phyloP scores from a whole-genome alignment of 2,888 invertebrate species.

The Oligia fasciuncula region DNA sequence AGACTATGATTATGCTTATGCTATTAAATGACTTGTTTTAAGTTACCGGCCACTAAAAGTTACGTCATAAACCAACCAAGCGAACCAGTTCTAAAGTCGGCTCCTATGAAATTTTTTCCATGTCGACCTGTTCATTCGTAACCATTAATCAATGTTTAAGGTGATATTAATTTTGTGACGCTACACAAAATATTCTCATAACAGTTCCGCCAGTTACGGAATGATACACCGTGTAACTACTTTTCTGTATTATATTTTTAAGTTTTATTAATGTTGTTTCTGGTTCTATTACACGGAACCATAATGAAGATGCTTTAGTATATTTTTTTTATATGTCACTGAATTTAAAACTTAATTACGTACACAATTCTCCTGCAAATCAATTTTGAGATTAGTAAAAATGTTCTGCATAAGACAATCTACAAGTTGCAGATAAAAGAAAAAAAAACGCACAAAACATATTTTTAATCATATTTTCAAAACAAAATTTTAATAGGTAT shows the following conservation, averaged over 20 bases:
- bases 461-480: not conserved
- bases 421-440: not conserved
- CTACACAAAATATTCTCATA: slow-evolving; percentile 45
- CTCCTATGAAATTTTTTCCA: slow-evolving; percentile 47
- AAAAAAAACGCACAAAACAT: not conserved
- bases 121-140: slow-evolving; percentile 38
- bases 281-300: not conserved
- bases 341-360: not conserved
- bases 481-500: not conserved
- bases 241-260: slow-evolving; percentile 38
- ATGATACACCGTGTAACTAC: slow-evolving; percentile 39
- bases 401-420: not conserved
- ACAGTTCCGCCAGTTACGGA: slow-evolving; percentile 35
- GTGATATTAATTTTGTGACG: slow-evolving; percentile 58
- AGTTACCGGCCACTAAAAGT: not conserved
- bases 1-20: not conserved
- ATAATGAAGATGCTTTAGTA: not conserved
- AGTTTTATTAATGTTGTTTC: slow-evolving; percentile 35
- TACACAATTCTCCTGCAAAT: not conserved
- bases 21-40: not conserved
- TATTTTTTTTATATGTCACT: not conserved
- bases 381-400: not conserved
- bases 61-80: slow-evolving; percentile 1
- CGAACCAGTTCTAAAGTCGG: slow-evolving; percentile 30
- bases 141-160: slow-evolving; percentile 65